phyloP scores from a whole-genome alignment of 2,888 invertebrate genomes.

The Eupelmus urozonus region DNA sequence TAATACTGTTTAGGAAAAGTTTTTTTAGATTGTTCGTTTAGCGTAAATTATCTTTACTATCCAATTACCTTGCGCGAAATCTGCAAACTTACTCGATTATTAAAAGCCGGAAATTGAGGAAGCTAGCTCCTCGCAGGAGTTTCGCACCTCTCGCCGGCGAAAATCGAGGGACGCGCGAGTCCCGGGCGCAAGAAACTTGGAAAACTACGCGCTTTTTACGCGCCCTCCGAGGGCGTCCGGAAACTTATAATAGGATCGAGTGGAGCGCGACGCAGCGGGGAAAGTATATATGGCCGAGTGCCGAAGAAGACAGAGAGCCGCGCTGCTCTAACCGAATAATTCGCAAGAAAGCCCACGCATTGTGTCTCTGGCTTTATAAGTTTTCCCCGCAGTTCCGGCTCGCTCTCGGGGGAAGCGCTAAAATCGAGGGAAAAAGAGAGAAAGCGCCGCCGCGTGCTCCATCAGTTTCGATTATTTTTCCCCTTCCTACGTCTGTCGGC shows the following conservation, averaged over 20 bases:
- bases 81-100: too few species aligned
- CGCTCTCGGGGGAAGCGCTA: neutral
- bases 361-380: conserved; percentile 58
- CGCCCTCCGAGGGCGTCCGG: conserved; percentile 35
- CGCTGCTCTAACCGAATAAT: conserved; percentile 59
- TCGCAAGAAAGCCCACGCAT: conserved; percentile 57
- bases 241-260: conserved; percentile 61
- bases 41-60: too few species aligned
- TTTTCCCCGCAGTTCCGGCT: conserved; percentile 49
- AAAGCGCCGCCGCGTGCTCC: neutral
- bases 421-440: neutral
- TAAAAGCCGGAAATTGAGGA: too few species aligned
- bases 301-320: neutral
- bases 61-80: too few species aligned
- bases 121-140: too few species aligned
- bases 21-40: too few species aligned
- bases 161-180: neutral
- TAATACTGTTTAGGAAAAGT: too few species aligned
- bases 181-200: conserved; percentile 44
- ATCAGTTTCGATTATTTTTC: conserved; percentile 4
- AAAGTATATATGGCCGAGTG: neutral
- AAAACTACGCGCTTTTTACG: conserved; percentile 49
- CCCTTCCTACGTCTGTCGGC: neutral
- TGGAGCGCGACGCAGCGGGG: conserved; percentile 14
- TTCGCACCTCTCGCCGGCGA: neutral